phyloP scores from a whole-genome alignment of 2,888 invertebrate genomes.

The Microchrysa polita region DNA sequence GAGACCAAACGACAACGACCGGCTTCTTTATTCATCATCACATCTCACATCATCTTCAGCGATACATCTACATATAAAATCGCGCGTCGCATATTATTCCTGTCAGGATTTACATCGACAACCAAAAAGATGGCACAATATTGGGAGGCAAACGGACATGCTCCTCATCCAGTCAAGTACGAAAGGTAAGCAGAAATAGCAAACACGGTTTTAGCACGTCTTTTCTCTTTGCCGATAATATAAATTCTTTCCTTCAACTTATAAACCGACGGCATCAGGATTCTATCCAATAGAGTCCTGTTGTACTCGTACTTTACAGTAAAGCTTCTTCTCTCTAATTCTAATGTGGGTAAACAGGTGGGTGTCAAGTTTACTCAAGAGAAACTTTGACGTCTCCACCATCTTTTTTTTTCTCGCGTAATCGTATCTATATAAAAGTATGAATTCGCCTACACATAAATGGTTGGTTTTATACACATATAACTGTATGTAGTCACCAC shows the following conservation, averaged over 20 bases:
- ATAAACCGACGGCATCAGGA: too few species aligned
- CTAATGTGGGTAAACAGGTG: conserved; percentile 17
- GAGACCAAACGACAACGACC: not conserved
- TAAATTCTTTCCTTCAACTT: too few species aligned
- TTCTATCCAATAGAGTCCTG: not conserved
- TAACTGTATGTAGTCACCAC: too few species aligned
- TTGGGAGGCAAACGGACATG: conserved; percentile 64
- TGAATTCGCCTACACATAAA: too few species aligned
- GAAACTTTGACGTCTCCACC: not conserved
- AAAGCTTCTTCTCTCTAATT: conserved; percentile 5
- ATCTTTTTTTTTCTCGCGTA: too few species aligned
- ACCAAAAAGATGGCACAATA: conserved; percentile 61
- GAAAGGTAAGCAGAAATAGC: conserved; percentile 60
- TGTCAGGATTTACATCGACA: not conserved
- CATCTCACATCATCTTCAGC: conserved; percentile 4
- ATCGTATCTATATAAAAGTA: too few species aligned
- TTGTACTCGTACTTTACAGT: not conserved
- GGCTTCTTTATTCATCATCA: conserved; percentile 23
- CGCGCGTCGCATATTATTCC: conserved; percentile 13
- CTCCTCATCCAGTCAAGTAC: conserved; percentile 65
- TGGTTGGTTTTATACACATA: too few species aligned
- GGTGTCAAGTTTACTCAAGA: not conserved
- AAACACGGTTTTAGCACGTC: conserved; percentile 34
- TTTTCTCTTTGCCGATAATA: not conserved
- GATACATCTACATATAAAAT: conserved; percentile 5